phyloP scores from a whole-genome alignment of 2,113 vertebrate species.

The Menura novaehollandiae region DNA sequence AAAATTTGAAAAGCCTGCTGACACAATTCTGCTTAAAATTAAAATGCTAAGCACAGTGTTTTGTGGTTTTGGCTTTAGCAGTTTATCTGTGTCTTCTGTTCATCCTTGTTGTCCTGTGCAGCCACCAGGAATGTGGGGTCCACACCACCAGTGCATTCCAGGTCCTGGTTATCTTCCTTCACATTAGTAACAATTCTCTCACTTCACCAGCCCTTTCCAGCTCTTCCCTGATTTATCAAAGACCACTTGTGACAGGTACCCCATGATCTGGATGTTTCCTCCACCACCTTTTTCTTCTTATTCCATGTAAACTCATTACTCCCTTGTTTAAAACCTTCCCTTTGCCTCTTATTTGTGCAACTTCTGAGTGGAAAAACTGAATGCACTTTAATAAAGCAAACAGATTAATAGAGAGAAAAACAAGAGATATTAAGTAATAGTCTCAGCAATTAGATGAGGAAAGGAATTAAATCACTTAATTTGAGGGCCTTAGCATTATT shows the following conservation, averaged over 20 bases:
- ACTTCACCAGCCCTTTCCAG: neutral
- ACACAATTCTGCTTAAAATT: neutral
- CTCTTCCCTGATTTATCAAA: neutral
- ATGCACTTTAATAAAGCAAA: conserved; percentile 35
- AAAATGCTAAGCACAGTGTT: neutral
- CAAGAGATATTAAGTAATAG: conserved; percentile 35
- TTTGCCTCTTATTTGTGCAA: neutral
- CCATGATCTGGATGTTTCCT: neutral
- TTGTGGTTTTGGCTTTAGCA: neutral
- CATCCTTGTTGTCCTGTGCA: neutral
- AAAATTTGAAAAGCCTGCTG: neutral
- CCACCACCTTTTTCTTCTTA: neutral
- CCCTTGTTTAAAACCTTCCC: neutral
- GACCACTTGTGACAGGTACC: neutral
- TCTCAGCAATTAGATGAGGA: conserved; percentile 20
- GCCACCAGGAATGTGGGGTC: fast-evolving
- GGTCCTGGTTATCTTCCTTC: neutral
- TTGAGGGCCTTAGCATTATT: neutral
- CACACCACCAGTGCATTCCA: neutral
- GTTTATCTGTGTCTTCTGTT: neutral
- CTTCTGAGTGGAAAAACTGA: neutral
- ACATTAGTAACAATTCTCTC: neutral
- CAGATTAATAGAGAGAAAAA: conserved; percentile 36
- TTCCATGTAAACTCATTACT: neutral
- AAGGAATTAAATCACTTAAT: conserved; percentile 35